Conservation (phyloP, 2,797 vertebrate species). For the Oreochromis mossambicus region DNA sequence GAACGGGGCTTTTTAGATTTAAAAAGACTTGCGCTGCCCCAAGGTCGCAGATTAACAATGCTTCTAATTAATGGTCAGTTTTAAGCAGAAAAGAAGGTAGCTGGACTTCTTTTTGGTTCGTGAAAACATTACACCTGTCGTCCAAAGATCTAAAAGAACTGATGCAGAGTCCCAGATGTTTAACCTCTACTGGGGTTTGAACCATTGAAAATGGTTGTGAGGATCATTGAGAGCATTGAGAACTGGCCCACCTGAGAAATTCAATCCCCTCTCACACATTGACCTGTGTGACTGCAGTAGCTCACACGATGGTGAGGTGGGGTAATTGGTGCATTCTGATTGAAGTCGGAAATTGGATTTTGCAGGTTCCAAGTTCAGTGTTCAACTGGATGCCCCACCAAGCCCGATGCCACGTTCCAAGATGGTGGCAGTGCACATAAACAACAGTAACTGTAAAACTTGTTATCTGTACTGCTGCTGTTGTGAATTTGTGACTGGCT, state of each 20-base stretch:
- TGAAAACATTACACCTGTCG: background rate
- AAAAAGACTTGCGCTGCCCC: background rate
- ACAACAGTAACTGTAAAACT: background rate
- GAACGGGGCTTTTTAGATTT: background rate
- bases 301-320: background rate
- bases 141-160: accelerated
- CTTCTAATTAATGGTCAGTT: background rate
- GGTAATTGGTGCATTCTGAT: background rate
- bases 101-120: background rate
- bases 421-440: background rate
- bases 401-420: accelerated
- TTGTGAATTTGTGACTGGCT: background rate
- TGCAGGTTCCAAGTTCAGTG: background rate
- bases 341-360: background rate
- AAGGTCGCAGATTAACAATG: background rate
- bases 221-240: background rate
- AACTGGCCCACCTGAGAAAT: background rate
- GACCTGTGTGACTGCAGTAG: background rate
- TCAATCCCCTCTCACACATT: background rate
- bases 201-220: background rate
- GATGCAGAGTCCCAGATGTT: background rate
- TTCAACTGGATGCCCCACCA: background rate
- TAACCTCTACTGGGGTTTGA: background rate
- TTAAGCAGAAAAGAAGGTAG: background rate
- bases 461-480: accelerated